Evolutionary conservation across 2,888 invertebrate genomes (phyloP), one percentile per base, ranked within the genome.

Genomic region (Clepsis dumicolana): DNA sequence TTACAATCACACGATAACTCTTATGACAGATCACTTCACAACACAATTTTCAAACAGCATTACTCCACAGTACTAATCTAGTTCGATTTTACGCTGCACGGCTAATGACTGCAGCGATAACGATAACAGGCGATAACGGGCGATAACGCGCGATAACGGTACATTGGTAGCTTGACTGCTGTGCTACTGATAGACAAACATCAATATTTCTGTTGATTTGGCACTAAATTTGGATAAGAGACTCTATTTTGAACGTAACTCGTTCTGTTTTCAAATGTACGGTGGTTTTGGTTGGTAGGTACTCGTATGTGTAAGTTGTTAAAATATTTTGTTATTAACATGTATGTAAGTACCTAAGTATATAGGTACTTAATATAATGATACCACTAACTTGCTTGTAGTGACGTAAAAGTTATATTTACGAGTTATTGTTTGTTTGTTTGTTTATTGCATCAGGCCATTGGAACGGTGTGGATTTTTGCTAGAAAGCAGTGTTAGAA

Each of bases 21-120:
- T 24, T 35, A 21, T 35, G 35, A 35, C 35, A 56, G 56, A 56
- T 56, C 35, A 56, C 35, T 56, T 35, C 56, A 35, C 56, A 56
- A 56, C 56, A 35, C 32, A 35, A 29, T 68, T 64, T 59, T 63
- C 52, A 64, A 64, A 68, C 52, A 48, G 21, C 48, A 64, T 61
- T 44, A 48, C 41, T 29, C 41, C 61, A 65, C 70, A 64, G 50
- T 70, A 72, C 72, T 77, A 76, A 82, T 79, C 73, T 75, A 73
- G 73, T 73, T 72, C 77, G 77, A 83, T 85, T 85, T 83, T 78
- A 83, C 78, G 81, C 77, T 79, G 76, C 79, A 73, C 75, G 70
- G 74, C 81, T 85, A 86, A 86, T 83, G 84, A 82, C 79, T 77
- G 78, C 69, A 57, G 65, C 74, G 78, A 81, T 81, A 81, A 76